phyloP scores from a whole-genome alignment of 2,888 invertebrate species.

The Erannis defoliaria region DNA sequence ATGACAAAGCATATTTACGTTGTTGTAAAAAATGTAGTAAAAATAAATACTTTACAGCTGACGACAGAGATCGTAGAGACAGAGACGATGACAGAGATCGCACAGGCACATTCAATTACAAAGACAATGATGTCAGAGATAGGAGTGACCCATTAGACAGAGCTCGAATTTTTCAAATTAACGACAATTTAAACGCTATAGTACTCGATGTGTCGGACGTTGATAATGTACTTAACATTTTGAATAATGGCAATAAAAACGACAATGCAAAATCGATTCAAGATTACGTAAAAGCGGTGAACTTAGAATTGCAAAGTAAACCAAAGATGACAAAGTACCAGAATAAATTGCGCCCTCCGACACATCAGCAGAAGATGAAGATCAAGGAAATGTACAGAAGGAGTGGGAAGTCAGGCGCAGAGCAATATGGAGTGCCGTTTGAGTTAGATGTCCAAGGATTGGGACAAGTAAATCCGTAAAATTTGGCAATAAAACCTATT shows the following conservation, averaged over 20 bases:
- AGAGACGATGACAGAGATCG: constrained; percentile 6
- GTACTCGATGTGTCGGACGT: constrained; percentile 54
- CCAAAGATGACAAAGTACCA: neutral
- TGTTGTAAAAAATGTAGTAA: constrained; percentile 20
- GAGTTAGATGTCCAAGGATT: constrained; percentile 65
- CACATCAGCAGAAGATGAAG: constrained; percentile 48
- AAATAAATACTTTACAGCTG: neutral
- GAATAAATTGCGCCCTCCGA: constrained; percentile 41
- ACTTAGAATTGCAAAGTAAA: neutral
- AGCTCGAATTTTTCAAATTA: constrained; percentile 45
- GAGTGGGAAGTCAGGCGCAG: constrained; percentile 32
- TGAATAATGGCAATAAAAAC: constrained; percentile 16
- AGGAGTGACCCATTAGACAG: constrained; percentile 11
- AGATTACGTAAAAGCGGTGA: constrained; percentile 5
- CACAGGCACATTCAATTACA: neutral
- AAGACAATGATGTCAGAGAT: neutral
- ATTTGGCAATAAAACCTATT: constrained; percentile 12
- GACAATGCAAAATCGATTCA: constrained; percentile 4
- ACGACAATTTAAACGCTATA: constrained; percentile 56
- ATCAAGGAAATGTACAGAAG: constrained; percentile 11
- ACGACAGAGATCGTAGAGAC: constrained; percentile 12
- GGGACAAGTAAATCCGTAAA: constrained; percentile 59
- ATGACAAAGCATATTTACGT: constrained; percentile 14
- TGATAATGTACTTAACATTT: constrained; percentile 37
- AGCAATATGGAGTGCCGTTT: constrained; percentile 64